phyloP scores from a whole-genome alignment of 2,797 vertebrate species.

The Gobionotothen gibberifrons region DNA sequence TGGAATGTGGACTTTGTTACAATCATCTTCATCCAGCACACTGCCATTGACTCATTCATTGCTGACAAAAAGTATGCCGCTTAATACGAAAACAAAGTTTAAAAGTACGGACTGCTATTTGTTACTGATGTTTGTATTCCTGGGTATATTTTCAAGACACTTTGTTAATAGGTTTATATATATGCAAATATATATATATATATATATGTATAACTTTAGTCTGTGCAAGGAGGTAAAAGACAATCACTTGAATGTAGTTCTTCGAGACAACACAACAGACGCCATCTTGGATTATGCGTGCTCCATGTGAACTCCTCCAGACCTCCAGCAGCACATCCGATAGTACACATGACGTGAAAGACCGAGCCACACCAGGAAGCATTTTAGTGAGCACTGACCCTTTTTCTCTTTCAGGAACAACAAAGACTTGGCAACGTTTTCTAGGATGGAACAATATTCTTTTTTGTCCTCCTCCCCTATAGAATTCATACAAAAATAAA shows the following conservation, averaged over 20 bases:
- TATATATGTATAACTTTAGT: constrained; percentile 84
- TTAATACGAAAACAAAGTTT: constrained; percentile 52
- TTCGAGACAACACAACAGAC: constrained; percentile 73
- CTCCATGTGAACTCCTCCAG: constrained; percentile 56
- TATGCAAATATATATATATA: constrained; percentile 82
- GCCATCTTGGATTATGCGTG: constrained; percentile 61
- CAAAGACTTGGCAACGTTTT: constrained; percentile 71
- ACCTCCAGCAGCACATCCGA: constrained; percentile 69
- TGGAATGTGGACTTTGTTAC: constrained; percentile 82
- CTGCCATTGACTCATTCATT: constrained; percentile 65
- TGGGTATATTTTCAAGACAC: constrained; percentile 88
- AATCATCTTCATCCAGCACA: constrained; percentile 77
- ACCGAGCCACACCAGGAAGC: constrained; percentile 68
- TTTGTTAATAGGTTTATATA: constrained; percentile 86
- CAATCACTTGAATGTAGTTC: constrained; percentile 83
- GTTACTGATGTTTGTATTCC: constrained; percentile 83
- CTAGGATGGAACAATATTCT: constrained; percentile 77
- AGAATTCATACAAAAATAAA: constrained; percentile 87
- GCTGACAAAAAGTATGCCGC: constrained; percentile 64
- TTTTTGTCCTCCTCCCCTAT: constrained; percentile 60
- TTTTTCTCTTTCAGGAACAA: constrained; percentile 66
- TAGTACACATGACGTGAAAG: constrained; percentile 59
- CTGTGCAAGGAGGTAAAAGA: constrained; percentile 88
- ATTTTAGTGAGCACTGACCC: constrained; percentile 62
- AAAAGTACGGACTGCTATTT: constrained; percentile 83